Conservation (phyloP, 2,797 vertebrate genomes). For the Nannoperca australis region DNA sequence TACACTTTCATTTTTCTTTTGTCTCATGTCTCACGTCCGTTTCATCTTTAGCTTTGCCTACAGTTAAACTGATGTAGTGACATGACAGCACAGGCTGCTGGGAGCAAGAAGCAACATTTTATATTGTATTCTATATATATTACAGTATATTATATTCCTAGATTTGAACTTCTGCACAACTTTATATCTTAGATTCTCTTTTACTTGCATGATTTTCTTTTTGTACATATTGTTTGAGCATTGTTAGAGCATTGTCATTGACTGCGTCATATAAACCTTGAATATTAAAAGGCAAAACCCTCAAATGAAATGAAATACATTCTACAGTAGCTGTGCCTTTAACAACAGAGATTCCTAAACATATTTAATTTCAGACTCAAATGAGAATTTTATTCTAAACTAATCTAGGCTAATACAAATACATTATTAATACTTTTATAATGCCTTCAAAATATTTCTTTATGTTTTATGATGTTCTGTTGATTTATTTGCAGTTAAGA, state of each 20-base stretch:
- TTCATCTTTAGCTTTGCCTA: slow-evolving; percentile 31
- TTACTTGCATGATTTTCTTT: too few relatives aligned
- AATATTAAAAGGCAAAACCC: background rate
- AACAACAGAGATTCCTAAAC: background rate
- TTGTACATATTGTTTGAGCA: too few relatives aligned
- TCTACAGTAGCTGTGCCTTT: background rate
- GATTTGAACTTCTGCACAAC: too few relatives aligned
- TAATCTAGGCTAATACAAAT: background rate
- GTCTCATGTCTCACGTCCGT: background rate
- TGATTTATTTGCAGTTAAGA: background rate
- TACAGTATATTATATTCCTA: too few relatives aligned
- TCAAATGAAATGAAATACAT: background rate
- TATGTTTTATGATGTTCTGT: background rate
- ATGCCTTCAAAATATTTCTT: background rate
- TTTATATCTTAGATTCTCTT: too few relatives aligned
- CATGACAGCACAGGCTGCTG: background rate
- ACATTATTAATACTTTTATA: background rate
- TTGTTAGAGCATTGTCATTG: too few relatives aligned
- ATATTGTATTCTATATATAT: too few relatives aligned
- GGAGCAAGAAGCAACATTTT: background rate
- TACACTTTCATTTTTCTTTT: slow-evolving; percentile 1
- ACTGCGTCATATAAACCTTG: too few relatives aligned
- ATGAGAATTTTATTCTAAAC: background rate
- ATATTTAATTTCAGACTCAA: background rate
- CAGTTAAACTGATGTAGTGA: slow-evolving; percentile 7